A percentile compares a stretch with the other conserved stretches of the same genome.
Evolutionary conservation across 1,140 invertebrate genomes (phyloP).

Genomic region (Thaumetopoea pityocampa): DNA sequence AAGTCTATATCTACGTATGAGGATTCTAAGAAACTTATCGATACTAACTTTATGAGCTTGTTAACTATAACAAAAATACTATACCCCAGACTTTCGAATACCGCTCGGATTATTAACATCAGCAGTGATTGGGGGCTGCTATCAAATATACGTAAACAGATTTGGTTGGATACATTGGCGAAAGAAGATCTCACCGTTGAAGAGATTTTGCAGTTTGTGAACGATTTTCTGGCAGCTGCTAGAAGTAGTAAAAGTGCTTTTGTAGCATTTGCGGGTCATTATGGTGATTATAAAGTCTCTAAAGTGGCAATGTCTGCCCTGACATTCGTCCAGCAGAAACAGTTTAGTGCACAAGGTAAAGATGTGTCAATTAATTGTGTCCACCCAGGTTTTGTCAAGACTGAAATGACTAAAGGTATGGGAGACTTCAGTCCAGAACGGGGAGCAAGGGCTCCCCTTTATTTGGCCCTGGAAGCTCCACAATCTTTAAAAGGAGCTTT

Average conservation of each 20-base stretch:
- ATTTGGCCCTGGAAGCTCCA: constrained; percentile 67
- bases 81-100: constrained; percentile 81
- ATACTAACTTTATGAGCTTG: constrained; percentile 83
- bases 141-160: constrained; percentile 76
- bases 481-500: constrained; percentile 68
- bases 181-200: constrained; percentile 75
- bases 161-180: constrained; percentile 66
- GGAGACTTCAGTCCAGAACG: constrained; percentile 82
- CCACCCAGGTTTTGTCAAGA: constrained; percentile 84
- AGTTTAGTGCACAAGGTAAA: constrained; percentile 76
- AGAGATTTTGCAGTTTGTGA: constrained; percentile 81
- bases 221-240: constrained; percentile 71
- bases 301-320: constrained; percentile 85
- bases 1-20: constrained; percentile 80
- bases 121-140: constrained; percentile 83
- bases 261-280: constrained; percentile 78
- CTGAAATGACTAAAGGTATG: constrained; percentile 85
- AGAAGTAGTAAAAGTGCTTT: constrained; percentile 69
- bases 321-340: constrained; percentile 80
- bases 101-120: constrained; percentile 85
- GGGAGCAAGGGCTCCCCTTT: constrained; percentile 74
- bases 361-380: constrained; percentile 83
- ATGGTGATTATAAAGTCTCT: constrained; percentile 81
- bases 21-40: constrained; percentile 83
- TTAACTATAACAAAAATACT: constrained; percentile 80